phyloP scores from a whole-genome alignment of 1,140 invertebrate species.

The Brachionus paranguensis region DNA sequence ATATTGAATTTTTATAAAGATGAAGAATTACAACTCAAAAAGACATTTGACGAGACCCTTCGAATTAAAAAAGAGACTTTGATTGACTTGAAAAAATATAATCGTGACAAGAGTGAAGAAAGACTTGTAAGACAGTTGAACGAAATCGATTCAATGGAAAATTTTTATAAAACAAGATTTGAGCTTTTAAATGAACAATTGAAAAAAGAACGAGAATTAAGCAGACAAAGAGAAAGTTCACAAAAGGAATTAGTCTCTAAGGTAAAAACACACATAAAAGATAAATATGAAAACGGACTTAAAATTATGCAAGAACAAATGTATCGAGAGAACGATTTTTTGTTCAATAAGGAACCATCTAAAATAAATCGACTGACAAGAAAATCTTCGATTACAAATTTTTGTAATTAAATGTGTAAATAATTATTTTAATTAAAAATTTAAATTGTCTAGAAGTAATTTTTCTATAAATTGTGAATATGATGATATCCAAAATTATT shows the following conservation, averaged over 20 bases:
- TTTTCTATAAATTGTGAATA: not conserved
- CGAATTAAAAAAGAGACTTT: conserved; percentile 54
- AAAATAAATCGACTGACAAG: not conserved
- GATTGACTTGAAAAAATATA: conserved; percentile 50
- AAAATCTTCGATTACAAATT: not conserved
- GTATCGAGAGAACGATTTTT: conserved; percentile 50
- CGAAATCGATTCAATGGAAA: conserved; percentile 53
- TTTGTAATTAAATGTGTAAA: not conserved
- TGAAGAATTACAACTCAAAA: conserved; percentile 54
- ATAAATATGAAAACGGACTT: conserved; percentile 53
- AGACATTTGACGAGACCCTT: conserved; percentile 50
- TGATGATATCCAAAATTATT: too few species aligned
- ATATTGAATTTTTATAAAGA: conserved; percentile 42
- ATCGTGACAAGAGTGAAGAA: conserved; percentile 48
- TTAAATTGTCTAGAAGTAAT: not conserved
- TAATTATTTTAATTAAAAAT: not conserved
- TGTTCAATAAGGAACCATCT: not conserved
- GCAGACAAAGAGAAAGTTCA: not conserved
- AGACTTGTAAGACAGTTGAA: conserved; percentile 46
- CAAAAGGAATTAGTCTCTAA: conserved; percentile 46
- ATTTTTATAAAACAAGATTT: conserved; percentile 43
- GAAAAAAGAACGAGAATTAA: not conserved
- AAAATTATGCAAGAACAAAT: conserved; percentile 50
- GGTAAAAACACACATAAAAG: conserved; percentile 51
- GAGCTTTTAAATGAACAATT: conserved; percentile 15